phyloP scores from a whole-genome alignment of 2,888 invertebrate genomes.

The Lymantria monacha region DNA sequence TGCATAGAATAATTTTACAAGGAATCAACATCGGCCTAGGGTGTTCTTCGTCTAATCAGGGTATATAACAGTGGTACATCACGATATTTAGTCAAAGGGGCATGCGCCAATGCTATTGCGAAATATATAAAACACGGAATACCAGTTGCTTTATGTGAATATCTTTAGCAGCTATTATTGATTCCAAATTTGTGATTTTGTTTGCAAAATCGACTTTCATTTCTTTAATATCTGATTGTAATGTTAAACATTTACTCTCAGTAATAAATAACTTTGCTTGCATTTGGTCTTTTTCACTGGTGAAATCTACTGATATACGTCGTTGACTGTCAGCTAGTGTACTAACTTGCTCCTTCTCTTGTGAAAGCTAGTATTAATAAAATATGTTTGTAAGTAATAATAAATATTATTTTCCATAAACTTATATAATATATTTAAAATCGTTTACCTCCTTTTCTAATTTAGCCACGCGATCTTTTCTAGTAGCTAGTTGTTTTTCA shows the following conservation, averaged over 20 bases:
- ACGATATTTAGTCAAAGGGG: constrained; percentile 1
- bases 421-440: background rate
- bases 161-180: constrained; percentile 82
- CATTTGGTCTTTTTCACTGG: constrained; percentile 73
- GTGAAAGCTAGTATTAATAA: constrained; percentile 65
- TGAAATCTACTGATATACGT: constrained; percentile 68
- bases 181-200: constrained; percentile 83
- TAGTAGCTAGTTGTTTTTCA: constrained; percentile 78
- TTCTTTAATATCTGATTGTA: constrained; percentile 77
- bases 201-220: constrained; percentile 81
- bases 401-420: background rate
- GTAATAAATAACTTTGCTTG: constrained; percentile 67
- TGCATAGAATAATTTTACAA: constrained; percentile 12
- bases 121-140: constrained; percentile 23
- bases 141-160: constrained; percentile 84
- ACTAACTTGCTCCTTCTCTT: constrained; percentile 73
- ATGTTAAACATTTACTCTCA: constrained; percentile 72
- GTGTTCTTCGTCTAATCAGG: too few relatives aligned
- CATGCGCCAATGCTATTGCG: constrained; percentile 12
- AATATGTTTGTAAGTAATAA: constrained; percentile 14
- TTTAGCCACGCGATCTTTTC: constrained; percentile 82
- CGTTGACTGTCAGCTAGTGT: constrained; percentile 60
- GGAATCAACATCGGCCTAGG: background rate
- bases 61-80: background rate
- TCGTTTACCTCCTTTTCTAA: constrained; percentile 83